Percentiles rank a stretch among this genome's conserved stretches.
Conservation (phyloP, 37 sponge, comb jelly and placozoan genomes). For the Crambe crambe region DNA sequence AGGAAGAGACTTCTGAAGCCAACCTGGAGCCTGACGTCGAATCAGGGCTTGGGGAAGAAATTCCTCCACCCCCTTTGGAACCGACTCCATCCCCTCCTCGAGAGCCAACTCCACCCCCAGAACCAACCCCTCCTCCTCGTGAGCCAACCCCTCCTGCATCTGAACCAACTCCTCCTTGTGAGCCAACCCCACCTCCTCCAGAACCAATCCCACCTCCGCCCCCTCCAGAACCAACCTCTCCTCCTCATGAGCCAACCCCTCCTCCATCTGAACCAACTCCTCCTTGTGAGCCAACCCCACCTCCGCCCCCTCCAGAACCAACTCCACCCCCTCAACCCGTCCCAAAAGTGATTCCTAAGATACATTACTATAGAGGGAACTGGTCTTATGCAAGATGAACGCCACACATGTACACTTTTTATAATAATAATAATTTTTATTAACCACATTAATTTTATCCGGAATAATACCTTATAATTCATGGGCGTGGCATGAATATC, state of each 20-base stretch:
- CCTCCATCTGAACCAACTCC: slow-evolving; percentile 10
- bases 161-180: background rate
- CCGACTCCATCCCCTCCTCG: background rate
- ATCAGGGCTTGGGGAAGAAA: no score
- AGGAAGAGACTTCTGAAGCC: no score
- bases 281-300: slow-evolving; percentile 4
- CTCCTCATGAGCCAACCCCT: background rate
- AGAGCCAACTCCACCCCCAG: background rate
- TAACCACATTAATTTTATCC: no score
- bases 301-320: background rate
- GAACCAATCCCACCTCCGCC: background rate
- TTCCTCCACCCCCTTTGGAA: background rate
- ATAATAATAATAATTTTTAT: no score
- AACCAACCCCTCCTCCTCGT: background rate
- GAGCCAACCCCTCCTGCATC: background rate
- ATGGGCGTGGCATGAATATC: no score
- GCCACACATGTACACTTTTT: no score
- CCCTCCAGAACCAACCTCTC: background rate
- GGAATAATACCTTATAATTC: no score
- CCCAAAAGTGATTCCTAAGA: background rate
- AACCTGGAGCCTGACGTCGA: no score
- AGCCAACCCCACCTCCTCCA: background rate
- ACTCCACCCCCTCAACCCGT: background rate
- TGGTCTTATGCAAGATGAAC: background rate
- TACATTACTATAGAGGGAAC: background rate